Evolutionary conservation across 2,888 invertebrate species (phyloP), one percentile per base, ranked within the genome.

Genomic region (Stenotaenia linearis): DNA sequence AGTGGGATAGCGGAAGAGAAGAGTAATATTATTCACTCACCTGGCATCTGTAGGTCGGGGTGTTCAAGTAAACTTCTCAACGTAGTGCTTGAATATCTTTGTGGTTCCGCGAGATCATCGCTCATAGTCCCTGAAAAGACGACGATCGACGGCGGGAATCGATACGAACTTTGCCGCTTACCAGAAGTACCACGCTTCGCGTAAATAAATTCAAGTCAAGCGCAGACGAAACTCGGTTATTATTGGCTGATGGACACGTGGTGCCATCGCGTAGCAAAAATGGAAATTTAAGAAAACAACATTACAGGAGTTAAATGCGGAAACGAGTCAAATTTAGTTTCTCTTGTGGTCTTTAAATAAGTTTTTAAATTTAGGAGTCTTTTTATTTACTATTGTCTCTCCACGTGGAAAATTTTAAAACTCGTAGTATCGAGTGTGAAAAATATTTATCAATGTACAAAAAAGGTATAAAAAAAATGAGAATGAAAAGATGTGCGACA

Each of bases 71-170:
- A 69, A 69, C 28, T 69, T 69, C 69, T 69, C 69, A 69, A 28
- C 28, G 69, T 69, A 25, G 69, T 69, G 69, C 69, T 69, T 28
- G 69, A 28, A 69, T 25, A 69, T 69, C 69, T 25, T 69, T 25
- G 69, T 28, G 69, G 69, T 69, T 69, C 69, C 25, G 69, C 69
- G 69, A 69, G 69, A 69, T 69, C 69, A 69, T 69, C 69, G 69
- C 69, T 69, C 69, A 69, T 69, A 69, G 69, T 69, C 69, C n/a
- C 28, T 69, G 25, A 25, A 28, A 69, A 69, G 69, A 69, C 69
- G 69, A 69, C 69, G 69, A 69, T 69, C 10, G n/a, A 28, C 69
- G 25, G 69, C 15, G 28, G 25, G 69, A 50, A 69, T 69, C 69
- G 28, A 69, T 69, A 69, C 69, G 69, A 25, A 18, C 69, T n/a